These are phyloP conservation scores for Muscicapa comitata DNA, from an alignment of 2,797 vertebrate species.

Conservation along the genomic window DNA sequence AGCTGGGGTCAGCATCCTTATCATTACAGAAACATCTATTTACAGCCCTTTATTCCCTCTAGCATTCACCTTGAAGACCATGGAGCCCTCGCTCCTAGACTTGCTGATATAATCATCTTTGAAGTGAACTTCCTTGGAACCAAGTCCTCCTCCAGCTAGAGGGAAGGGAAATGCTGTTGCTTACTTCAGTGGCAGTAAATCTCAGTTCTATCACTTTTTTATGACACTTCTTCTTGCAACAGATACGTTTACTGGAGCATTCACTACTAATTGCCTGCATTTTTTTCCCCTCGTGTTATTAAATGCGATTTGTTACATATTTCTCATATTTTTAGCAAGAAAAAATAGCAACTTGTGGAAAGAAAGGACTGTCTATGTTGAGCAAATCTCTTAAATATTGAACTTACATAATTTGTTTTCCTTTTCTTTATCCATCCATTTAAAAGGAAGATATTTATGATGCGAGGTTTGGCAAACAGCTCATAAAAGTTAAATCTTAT, in stretches of 20 bases:
- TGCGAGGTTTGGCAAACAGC: not conserved
- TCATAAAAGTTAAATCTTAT: not conserved
- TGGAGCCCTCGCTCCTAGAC: not conserved
- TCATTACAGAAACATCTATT: not conserved
- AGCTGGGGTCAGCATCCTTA: not conserved
- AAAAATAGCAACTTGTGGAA: not conserved
- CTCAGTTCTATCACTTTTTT: not conserved
- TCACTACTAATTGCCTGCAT: not conserved
- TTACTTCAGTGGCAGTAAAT: slow-evolving; percentile 24
- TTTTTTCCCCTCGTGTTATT: not conserved
- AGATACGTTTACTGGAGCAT: not conserved
- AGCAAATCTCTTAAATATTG: not conserved
- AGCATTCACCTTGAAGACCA: not conserved
- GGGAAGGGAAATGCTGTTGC: not conserved
- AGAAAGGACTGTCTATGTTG: not conserved
- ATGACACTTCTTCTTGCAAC: not conserved
- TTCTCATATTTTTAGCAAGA: not conserved
- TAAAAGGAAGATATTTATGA: not conserved
- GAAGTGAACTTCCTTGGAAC: slow-evolving; percentile 52
- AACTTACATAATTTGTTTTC: not conserved
- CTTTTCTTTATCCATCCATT: not conserved
- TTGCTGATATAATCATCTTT: slow-evolving; percentile 19
- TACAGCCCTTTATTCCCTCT: slow-evolving; percentile 36
- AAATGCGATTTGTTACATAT: not conserved
- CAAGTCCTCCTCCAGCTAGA: slow-evolving; percentile 25